A percentile compares a stretch with the other conserved stretches of the same genome.
Evolutionary conservation across 2,797 vertebrate species (phyloP).

Genomic region (Loriculus beryllinus): DNA sequence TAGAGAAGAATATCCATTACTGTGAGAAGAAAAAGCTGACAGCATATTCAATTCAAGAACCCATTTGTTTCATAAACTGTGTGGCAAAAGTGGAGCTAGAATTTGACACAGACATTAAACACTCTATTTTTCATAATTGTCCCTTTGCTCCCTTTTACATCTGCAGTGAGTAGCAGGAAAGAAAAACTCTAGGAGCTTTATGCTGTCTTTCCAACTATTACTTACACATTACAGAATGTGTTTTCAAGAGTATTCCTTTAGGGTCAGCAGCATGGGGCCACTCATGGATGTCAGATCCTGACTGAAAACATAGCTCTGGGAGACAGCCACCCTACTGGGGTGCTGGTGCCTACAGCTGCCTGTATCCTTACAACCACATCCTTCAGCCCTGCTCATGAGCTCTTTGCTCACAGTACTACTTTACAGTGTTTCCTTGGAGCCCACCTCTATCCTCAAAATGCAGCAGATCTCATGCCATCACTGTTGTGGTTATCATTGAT

Average conservation of each 20-base stretch:
- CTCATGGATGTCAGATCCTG: neutral
- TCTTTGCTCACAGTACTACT: neutral
- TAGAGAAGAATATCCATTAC: neutral
- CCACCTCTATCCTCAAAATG: neutral
- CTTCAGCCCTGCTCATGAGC: rapidly evolving
- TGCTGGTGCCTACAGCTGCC: neutral
- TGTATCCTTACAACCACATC: neutral
- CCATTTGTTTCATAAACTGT: neutral
- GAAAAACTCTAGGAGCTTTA: neutral
- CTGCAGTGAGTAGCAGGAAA: neutral
- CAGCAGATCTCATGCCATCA: neutral
- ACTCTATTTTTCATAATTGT: neutral
- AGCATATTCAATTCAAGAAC: neutral
- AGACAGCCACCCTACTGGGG: neutral
- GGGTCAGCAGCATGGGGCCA: neutral
- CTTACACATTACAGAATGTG: neutral
- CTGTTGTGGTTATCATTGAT: too few relatives aligned
- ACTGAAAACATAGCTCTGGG: neutral
- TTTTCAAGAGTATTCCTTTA: neutral
- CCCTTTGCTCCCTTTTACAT: neutral
- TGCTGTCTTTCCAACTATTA: neutral
- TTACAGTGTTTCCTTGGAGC: neutral
- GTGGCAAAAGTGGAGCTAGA: neutral
- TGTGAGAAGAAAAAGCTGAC: neutral
- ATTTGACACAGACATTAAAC: neutral